phyloP scores from a whole-genome alignment of 2,113 vertebrate species.

The Neopipo cinnamomea region DNA sequence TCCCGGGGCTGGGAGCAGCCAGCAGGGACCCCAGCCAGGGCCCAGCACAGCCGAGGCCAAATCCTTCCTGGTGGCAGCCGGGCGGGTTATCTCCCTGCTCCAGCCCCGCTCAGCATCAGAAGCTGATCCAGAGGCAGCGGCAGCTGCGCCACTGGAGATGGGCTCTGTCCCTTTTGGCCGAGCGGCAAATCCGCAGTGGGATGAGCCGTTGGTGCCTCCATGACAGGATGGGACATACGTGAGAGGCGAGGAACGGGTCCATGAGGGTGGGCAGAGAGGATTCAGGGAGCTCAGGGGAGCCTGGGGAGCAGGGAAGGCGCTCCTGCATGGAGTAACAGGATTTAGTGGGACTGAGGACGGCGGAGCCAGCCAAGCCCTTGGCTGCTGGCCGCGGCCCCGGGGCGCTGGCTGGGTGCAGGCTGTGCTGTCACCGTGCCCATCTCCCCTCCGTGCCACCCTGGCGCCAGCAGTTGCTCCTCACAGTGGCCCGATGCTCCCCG shows the following conservation, averaged over 20 bases:
- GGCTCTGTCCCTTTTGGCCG: background rate
- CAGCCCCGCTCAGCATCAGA: background rate
- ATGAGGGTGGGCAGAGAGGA: background rate
- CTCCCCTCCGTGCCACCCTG: background rate
- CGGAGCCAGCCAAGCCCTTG: background rate
- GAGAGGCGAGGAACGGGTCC: background rate
- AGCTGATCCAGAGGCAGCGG: background rate
- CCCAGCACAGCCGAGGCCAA: background rate
- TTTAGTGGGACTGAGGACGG: background rate
- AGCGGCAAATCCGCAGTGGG: background rate
- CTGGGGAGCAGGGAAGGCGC: background rate
- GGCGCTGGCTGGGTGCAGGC: background rate
- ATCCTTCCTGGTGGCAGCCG: background rate
- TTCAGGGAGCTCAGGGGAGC: background rate
- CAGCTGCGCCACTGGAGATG: background rate
- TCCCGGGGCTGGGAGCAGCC: background rate
- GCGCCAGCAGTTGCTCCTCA: background rate
- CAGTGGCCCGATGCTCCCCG: fast-evolving
- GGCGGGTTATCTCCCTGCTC: background rate
- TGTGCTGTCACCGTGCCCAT: background rate
- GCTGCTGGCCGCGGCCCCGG: background rate
- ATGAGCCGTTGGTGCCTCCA: background rate
- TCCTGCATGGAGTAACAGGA: background rate
- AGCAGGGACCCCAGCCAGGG: background rate
- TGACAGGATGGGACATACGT: background rate